Evolutionary conservation across 2,113 vertebrate species (phyloP).

Genomic region (Girardinichthys multiradiatus): DNA sequence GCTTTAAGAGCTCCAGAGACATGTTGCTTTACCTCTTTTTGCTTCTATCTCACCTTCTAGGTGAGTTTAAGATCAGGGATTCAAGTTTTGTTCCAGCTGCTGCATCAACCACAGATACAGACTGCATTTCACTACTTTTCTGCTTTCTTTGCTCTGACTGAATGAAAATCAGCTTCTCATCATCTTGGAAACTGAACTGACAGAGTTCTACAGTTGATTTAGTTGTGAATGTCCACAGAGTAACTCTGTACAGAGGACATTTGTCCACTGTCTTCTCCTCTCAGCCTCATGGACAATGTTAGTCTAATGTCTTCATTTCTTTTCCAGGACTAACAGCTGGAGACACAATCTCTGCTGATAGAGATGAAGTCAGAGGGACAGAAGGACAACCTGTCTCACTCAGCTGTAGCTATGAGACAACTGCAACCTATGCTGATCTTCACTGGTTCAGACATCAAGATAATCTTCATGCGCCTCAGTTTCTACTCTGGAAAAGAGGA

Average conservation of each 20-base stretch:
- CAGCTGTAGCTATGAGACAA: slow-evolving; percentile 1
- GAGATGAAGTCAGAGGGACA: slow-evolving; percentile 7
- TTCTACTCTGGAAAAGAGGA: slow-evolving; percentile 19
- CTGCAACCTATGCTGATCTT: fast-evolving
- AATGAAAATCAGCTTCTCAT: too few species aligned
- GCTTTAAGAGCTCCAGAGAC: background rate
- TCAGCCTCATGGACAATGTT: slow-evolving; percentile 2
- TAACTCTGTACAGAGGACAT: background rate
- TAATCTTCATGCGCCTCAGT: slow-evolving; percentile 35
- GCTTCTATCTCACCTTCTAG: slow-evolving; percentile 1
- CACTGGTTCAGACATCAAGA: slow-evolving; percentile 42
- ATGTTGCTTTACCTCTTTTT: slow-evolving; percentile 1
- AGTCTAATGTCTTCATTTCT: background rate
- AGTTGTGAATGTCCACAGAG: slow-evolving; percentile 2
- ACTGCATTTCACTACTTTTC: background rate
- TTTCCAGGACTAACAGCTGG: slow-evolving; percentile 1
- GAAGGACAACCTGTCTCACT: slow-evolving; percentile 46
- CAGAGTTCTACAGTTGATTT: slow-evolving; percentile 15
- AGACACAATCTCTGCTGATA: background rate
- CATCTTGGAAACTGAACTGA: background rate
- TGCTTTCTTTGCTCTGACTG: slow-evolving; percentile 20
- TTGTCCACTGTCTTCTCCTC: slow-evolving; percentile 2
- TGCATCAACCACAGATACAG: slow-evolving; percentile 3
- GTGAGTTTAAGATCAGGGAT: background rate
- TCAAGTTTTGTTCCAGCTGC: slow-evolving; percentile 2